Percentiles rank a stretch among this genome's conserved stretches.
Conservation (phyloP, 2,113 vertebrate genomes). For the Notarius quadriscutis region DNA sequence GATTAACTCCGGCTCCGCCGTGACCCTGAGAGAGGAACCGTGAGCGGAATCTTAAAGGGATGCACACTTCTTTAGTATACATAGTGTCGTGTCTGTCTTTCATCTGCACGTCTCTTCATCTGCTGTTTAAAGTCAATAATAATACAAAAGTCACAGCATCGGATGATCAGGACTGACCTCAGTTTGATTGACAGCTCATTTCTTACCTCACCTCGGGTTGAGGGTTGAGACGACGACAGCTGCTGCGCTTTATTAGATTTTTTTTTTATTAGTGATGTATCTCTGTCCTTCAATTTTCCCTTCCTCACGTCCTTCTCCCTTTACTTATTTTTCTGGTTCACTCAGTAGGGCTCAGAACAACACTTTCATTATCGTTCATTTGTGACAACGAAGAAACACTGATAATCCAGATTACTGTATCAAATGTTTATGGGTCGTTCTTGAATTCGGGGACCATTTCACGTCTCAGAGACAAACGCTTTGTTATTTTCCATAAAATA, state of each 20-base stretch:
- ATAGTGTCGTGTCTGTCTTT: background rate
- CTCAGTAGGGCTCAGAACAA: background rate
- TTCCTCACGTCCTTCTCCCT: background rate
- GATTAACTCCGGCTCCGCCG: background rate
- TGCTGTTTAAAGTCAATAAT: background rate
- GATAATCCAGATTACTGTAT: background rate
- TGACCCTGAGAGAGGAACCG: background rate
- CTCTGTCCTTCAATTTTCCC: background rate
- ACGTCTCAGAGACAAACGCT: no score
- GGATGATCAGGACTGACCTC: background rate
- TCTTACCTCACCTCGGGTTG: background rate
- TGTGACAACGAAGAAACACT: background rate
- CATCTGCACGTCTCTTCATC: background rate
- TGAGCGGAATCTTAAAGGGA: background rate
- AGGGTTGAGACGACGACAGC: background rate
- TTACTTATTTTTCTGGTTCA: background rate
- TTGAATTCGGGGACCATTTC: no score
- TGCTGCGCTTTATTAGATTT: background rate
- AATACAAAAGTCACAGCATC: background rate
- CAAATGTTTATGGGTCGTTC: no score
- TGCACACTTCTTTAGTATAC: background rate
- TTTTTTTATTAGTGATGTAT: background rate
- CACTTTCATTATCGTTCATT: background rate
- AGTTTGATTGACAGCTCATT: background rate
- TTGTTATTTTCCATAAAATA: no score